Evolutionary conservation across 1,140 invertebrate genomes (phyloP), one percentile per base, ranked within the genome.

Genomic region (Zaprionus davidi): DNA sequence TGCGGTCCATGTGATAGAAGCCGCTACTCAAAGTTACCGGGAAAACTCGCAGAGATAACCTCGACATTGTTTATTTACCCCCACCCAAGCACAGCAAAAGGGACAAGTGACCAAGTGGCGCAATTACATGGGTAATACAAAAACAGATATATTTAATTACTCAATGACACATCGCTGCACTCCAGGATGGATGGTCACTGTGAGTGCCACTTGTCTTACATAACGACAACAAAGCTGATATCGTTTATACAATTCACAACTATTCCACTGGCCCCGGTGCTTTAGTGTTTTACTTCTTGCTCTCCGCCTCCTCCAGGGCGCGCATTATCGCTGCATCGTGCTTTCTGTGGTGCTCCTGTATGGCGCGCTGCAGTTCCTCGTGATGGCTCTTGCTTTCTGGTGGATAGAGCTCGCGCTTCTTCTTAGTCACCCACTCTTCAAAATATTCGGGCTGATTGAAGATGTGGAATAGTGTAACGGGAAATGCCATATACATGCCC

Each of bases 391-490:
- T 91, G 90, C 94, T 94, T 75, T 96, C 95, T 6, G 96, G 96
- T n/a, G 96, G 96, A 91, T 95, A 96, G 15, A 95, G 90, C 81
- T 96, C 93, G 26, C 95, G 92, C 83, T 96, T 96, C 44, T 94
- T 95, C 71, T 96, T 94, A 31, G 95, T 95, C 6, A 98, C 95
- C 95, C 95, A 96, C 69, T 96, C 94, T 91, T 98, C 96, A 92
- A 97, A 97, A 85, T 96, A 96, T 53, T 95, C 94, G 6, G 97
- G 96, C 84, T 97, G 96, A 92, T 98, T 98, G 84, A 98, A 98
- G 72, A 95, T 95, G 92, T 98, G 96, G 84, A 98, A 98, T 12
- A 97, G 80, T 4, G 91, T 93, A 5, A 98, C 97, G 0, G 97
- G 97, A 92, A 98, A 98, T 1, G 95, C 93, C 93, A 98, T 96